phyloP scores from a whole-genome alignment of 2,113 vertebrate species.

The Channa argus region DNA sequence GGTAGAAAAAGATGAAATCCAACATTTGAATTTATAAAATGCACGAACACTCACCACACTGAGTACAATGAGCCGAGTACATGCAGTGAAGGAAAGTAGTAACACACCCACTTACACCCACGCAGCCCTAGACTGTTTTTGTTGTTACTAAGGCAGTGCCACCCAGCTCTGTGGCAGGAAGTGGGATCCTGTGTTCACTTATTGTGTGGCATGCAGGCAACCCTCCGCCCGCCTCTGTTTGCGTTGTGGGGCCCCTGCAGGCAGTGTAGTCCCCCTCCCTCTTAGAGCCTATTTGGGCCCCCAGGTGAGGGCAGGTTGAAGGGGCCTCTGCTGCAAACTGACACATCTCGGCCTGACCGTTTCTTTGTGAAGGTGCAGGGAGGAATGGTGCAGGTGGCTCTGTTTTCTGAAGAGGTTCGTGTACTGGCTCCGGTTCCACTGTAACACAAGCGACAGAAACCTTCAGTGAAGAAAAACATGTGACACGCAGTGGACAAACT shows the following conservation, averaged over 20 bases:
- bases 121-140: slow-evolving; percentile 73
- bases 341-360: slow-evolving; percentile 6
- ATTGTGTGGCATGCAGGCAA: slow-evolving; percentile 22
- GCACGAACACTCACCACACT: not conserved
- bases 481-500: no score
- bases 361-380: not conserved
- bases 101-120: slow-evolving; percentile 7
- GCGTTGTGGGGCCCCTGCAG: slow-evolving; percentile 17
- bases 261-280: slow-evolving; percentile 25
- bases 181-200: slow-evolving; percentile 76
- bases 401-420: slow-evolving; percentile 44
- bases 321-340: slow-evolving; percentile 7
- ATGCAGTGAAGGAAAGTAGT: not conserved
- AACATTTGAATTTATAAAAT: not conserved
- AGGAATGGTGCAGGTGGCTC: slow-evolving; percentile 6
- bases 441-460: slow-evolving; percentile 27
- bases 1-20: slow-evolving; percentile 4
- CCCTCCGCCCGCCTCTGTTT: not conserved
- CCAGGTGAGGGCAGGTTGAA: slow-evolving; percentile 35
- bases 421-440: slow-evolving; percentile 39
- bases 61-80: slow-evolving; percentile 1
- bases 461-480: not conserved
- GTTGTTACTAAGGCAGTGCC: slow-evolving; percentile 80
- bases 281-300: slow-evolving; percentile 1
- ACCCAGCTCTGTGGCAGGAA: slow-evolving; percentile 84